Percentiles rank a stretch among this genome's conserved stretches.
phyloP scores from a whole-genome alignment of 1,140 invertebrate genomes.

The Drosophila virilis region DNA sequence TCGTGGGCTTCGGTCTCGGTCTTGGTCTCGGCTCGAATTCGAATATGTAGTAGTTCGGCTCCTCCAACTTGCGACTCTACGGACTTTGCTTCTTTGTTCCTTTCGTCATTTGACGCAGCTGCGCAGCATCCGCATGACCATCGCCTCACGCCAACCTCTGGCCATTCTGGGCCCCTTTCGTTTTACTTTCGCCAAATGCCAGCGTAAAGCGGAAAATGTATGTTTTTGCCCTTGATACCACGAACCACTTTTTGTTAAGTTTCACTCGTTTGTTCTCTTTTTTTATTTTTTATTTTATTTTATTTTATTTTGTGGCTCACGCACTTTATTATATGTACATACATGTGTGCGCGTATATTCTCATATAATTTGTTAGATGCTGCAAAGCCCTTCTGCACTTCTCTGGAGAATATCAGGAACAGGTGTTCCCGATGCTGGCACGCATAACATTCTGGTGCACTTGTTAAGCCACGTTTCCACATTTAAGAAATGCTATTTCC shows the following conservation, averaged over 20 bases:
- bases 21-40: conserved; percentile 7
- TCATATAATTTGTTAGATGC: conserved; percentile 35
- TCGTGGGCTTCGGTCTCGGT: conserved; percentile 9
- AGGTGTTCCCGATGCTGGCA: background rate
- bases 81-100: conserved; percentile 50
- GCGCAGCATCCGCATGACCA: conserved; percentile 55
- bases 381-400: conserved; percentile 7
- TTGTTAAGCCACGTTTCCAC: background rate
- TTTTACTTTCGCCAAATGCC: conserved; percentile 53
- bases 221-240: conserved; percentile 54
- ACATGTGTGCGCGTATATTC: conserved; percentile 16
- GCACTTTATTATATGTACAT: conserved; percentile 38
- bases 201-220: conserved; percentile 64
- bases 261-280: conserved; percentile 37
- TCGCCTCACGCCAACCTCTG: conserved; percentile 23
- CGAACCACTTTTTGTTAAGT: conserved; percentile 49
- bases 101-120: conserved; percentile 58
- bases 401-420: background rate
- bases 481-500: background rate
- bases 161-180: conserved; percentile 41
- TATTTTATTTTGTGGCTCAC: conserved; percentile 32
- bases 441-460: background rate
- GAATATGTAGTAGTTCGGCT: conserved; percentile 22
- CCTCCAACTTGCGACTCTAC: conserved; percentile 19
- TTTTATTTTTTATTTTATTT: conserved; percentile 4